These are phyloP conservation scores for Polypterus senegalus DNA, from an alignment of 2,113 vertebrate genomes.

Conservation along the genomic window DNA sequence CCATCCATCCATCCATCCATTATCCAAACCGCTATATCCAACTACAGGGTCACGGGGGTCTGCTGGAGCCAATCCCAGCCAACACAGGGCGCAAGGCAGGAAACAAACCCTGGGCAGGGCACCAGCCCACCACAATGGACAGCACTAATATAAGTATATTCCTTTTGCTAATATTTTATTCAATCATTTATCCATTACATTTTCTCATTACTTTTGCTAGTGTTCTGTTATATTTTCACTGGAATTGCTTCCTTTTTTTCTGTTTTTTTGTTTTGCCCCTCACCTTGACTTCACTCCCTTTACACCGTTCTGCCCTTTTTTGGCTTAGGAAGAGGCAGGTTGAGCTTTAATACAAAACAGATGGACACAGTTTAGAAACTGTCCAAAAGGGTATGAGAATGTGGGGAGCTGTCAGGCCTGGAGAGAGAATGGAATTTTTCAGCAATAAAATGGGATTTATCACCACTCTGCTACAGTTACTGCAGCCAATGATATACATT, in stretches of 20 bases:
- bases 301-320: conserved; percentile 51
- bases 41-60: too few species aligned
- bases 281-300: conserved; percentile 44
- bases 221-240: conserved; percentile 17
- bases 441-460: conserved; percentile 99
- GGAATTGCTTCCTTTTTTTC: conserved; percentile 5
- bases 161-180: too few species aligned
- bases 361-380: conserved; percentile 91
- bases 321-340: conserved; percentile 70
- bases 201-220: conserved; percentile 11
- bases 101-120: too few species aligned
- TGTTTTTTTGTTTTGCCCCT: conserved; percentile 53
- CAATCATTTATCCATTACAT: not conserved
- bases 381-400: conserved; percentile 88
- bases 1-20: too few species aligned
- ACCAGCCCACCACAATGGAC: too few species aligned
- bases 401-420: conserved; percentile 94
- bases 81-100: too few species aligned
- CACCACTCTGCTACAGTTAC: conserved; percentile 87
- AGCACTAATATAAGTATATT: too few species aligned
- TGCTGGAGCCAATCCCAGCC: too few species aligned
- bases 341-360: conserved; percentile 94
- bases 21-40: too few species aligned
- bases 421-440: conserved; percentile 94
- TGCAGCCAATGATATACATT: conserved; percentile 67